Evolutionary conservation across 2,888 invertebrate genomes (phyloP).

Genomic region (Pandemis cinnamomeana): DNA sequence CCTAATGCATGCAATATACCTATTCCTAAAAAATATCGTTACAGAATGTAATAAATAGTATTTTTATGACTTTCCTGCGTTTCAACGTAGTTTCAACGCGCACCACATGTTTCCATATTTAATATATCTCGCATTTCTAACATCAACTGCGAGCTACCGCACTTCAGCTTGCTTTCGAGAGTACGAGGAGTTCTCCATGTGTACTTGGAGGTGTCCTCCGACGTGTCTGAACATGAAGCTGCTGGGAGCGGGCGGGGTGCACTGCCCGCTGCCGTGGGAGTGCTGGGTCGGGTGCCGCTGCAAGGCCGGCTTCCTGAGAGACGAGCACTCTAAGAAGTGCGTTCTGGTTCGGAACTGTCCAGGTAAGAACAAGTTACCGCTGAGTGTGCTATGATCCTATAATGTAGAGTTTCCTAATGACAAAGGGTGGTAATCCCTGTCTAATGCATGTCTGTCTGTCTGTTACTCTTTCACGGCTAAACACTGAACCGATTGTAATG

Average conservation of each 20-base stretch:
- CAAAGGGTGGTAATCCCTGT: too few species aligned
- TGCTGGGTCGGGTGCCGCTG: slow-evolving; percentile 74
- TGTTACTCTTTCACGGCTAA: too few species aligned
- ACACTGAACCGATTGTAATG: too few species aligned
- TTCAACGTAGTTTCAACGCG: not conserved
- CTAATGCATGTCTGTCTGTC: too few species aligned
- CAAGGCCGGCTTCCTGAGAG: slow-evolving; percentile 66
- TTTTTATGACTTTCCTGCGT: not conserved
- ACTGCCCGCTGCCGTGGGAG: slow-evolving; percentile 69
- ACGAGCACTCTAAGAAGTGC: slow-evolving; percentile 71
- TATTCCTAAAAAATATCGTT: too few species aligned
- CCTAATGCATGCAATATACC: too few species aligned
- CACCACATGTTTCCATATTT: not conserved
- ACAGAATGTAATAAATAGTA: not conserved
- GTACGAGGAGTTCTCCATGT: slow-evolving; percentile 72
- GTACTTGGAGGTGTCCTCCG: slow-evolving; percentile 73
- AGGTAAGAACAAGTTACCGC: slow-evolving; percentile 52
- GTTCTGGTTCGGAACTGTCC: slow-evolving; percentile 69
- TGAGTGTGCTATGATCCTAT: not conserved
- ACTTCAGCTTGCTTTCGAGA: slow-evolving; percentile 63
- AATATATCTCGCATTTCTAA: not conserved
- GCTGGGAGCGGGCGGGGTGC: slow-evolving; percentile 45
- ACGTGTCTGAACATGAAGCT: slow-evolving; percentile 72
- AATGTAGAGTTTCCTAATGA: too few species aligned
- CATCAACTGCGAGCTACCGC: slow-evolving; percentile 49